Percentiles rank a stretch among this genome's conserved stretches.
Conservation (phyloP, 2,888 invertebrate genomes). For the Epinotia brunnichana region DNA sequence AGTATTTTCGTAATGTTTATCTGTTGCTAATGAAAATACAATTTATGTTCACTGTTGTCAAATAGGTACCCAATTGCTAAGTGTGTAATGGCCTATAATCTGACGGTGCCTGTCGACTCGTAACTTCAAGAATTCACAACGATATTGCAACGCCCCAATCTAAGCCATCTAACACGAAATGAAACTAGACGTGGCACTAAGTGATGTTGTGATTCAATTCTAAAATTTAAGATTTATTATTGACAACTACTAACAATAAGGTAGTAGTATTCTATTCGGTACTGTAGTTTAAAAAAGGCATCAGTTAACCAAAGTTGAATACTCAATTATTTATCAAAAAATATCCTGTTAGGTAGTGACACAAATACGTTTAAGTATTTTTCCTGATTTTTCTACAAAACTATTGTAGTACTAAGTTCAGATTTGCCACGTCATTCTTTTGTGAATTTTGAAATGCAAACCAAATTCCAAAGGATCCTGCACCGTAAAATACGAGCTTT, state of each 20-base stretch:
- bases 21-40: no score
- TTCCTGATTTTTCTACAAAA: no score
- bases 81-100: no score
- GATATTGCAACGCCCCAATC: slow-evolving; percentile 64
- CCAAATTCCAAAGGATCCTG: neutral
- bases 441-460: no score
- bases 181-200: slow-evolving; percentile 65
- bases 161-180: slow-evolving; percentile 56
- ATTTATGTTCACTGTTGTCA: no score
- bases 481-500: neutral
- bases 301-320: neutral
- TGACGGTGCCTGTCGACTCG: slow-evolving; percentile 5
- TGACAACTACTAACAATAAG: neutral
- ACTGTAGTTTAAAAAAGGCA: neutral
- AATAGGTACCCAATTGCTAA: no score
- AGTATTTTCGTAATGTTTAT: no score
- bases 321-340: neutral
- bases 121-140: slow-evolving; percentile 28
- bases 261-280: neutral
- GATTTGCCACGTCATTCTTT: no score
- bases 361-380: no score
- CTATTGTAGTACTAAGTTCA: neutral
- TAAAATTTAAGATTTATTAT: slow-evolving; percentile 28
- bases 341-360: neutral
- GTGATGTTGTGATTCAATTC: slow-evolving; percentile 44